Base-by-base conservation (phyloP, 2,888 invertebrate species). In the Caenorhabditis becei region DNA sequence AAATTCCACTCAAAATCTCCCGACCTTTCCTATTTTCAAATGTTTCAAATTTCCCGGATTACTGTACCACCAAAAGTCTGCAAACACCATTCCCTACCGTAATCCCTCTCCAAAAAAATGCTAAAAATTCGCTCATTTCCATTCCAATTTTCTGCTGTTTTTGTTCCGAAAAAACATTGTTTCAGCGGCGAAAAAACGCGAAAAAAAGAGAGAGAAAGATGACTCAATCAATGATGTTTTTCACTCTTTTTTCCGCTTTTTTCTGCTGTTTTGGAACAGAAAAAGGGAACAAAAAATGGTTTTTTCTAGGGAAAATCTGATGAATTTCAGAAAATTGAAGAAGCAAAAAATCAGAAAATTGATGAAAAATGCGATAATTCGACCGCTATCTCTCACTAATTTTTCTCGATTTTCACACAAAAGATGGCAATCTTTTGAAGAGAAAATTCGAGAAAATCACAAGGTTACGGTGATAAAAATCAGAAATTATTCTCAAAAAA, bases 221-320 rank as follows among this genome's bases (percentile, higher is more conserved):
- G 70, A 70, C 14, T 70, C 71, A 72, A 72, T 72, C 71, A 63
- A 63, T 62, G 71, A 72, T 70, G 61, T 70, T 70, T 51, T 47
- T 18, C 18, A 41, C 14, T 16, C 8, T 41, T 41, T 41, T 41
- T 41, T 16, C 11, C 8, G 14, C 47, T 62, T 23, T 37, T 66
- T 66, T 37, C 28, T 63, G 20, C 24, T 54, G 5, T 10, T 7
- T 20, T 18, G n/a, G 47, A 11, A 11, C 41, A 41, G 41, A 41
- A 41, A 41, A 5, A 41, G 47, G 3, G 47, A 47, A 18, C n/a
- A 7, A 47, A 47, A 32, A 32, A 7, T 32, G 32, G 32, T 32
- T 32, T 32, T 32, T 32, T 32, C 10, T 32, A 3, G 24, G 35
- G 24, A 32, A 32, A 7, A 32, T 10, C 4, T 32, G 5, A 7